Evolutionary conservation across 2,888 invertebrate species (phyloP).

Genomic region (Tanytarsus gracilentus): DNA sequence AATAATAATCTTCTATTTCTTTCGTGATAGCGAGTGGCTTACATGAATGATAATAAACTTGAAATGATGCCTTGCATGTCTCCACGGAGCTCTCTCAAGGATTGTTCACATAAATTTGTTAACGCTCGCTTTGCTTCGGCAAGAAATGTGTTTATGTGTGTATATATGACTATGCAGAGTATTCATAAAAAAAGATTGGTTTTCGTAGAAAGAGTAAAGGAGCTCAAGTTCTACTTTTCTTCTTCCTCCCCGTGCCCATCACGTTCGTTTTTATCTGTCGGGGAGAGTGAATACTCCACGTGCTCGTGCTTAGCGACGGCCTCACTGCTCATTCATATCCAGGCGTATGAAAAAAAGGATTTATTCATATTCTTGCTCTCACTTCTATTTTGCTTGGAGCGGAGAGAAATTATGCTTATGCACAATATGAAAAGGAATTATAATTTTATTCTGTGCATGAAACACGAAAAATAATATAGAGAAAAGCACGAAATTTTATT

Average conservation of each 20-base stretch:
- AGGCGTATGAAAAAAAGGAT: background rate
- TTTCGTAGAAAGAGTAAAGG: background rate
- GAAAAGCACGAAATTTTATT: background rate
- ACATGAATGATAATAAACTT: slow-evolving; percentile 13
- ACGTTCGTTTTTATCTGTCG: background rate
- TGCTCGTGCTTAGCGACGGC: background rate
- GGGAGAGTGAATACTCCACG: background rate
- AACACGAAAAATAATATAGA: background rate
- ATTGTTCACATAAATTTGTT: no score
- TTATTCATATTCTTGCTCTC: background rate
- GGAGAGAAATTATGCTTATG: no score
- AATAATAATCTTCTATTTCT: background rate
- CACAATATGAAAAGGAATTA: background rate
- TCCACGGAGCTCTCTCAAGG: background rate
- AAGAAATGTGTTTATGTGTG: no score
- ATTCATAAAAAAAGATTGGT: slow-evolving; percentile 3
- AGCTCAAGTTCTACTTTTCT: background rate
- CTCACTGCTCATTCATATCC: background rate
- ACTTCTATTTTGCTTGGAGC: background rate
- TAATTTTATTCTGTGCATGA: slow-evolving; percentile 1
- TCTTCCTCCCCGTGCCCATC: slow-evolving; percentile 4
- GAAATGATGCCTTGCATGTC: slow-evolving; percentile 6
- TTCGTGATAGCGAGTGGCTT: background rate
- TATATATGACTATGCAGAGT: no score
- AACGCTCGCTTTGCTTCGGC: no score